Percentiles rank a stretch among this genome's conserved stretches.
Evolutionary conservation across 2,797 vertebrate species (phyloP).

Genomic region (Sebastes iracundus): DNA sequence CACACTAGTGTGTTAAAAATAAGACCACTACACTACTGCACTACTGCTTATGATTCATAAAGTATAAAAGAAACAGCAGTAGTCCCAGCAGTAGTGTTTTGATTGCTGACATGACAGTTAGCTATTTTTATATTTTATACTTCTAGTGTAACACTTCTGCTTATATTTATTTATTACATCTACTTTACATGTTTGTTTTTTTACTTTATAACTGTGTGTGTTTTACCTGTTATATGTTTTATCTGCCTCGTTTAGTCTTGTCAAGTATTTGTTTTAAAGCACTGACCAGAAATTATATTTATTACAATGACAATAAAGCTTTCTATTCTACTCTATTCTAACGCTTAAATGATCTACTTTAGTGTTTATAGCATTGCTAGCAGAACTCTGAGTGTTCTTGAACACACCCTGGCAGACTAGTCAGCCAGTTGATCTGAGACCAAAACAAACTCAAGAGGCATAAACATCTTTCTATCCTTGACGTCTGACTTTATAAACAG

Average conservation of each 20-base stretch:
- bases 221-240: no score
- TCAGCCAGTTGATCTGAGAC: slow-evolving; percentile 15
- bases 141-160: no score
- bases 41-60: fast-evolving
- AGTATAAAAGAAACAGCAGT: background rate
- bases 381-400: background rate
- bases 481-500: background rate
- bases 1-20: background rate
- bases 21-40: fast-evolving
- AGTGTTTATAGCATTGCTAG: background rate
- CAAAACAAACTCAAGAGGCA: slow-evolving; percentile 36
- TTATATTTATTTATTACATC: no score
- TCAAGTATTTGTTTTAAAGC: no score
- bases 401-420: slow-evolving; percentile 25
- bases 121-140: no score
- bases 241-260: no score
- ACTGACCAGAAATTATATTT: no score
- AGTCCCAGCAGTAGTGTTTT: background rate
- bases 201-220: no score
- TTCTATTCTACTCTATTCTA: background rate
- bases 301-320: no score
- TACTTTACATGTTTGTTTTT: no score
- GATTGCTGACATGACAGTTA: no score
- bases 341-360: background rate
- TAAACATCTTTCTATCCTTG: background rate